Base-by-base conservation (phyloP, 2,888 invertebrate genomes). In the Thereva unica region DNA sequence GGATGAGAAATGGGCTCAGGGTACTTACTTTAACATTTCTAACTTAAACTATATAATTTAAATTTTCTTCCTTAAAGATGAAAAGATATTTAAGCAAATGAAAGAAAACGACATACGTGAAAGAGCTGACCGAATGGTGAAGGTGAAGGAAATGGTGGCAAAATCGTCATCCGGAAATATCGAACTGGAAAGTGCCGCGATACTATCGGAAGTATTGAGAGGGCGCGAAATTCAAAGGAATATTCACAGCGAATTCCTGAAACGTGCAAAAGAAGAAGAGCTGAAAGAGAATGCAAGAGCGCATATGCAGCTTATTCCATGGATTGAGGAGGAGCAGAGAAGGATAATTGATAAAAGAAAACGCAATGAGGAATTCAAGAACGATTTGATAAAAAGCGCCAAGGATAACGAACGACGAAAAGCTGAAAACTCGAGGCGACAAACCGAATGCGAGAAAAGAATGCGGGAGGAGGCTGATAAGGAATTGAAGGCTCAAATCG, bases 181-280 rank as follows among this genome's bases (percentile, higher is more conserved):
- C 0, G 77, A 77, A 42, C 66, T 81, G 1, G 76, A 78, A 23
- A 76, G 76, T 47, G 81, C 81, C n/a, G 75, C 75, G 3, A 70
- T 77, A 5, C 76, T 77, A 49, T 78, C 80, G 66, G 78, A 80
- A 67, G 78, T 80, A 1, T 57, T 81, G 37, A 75, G 76, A 2
- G 75, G 74, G 8, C 73, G 79, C 4, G 76, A 76, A 12, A 75
- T 77, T 0, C 80, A 80, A 67, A 72, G 75, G 1, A 72, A 75
- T 40, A 73, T 80, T 7, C 77, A 75, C 44, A 69, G 70, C 7
- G 75, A 78, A 53, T 75, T 76, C 23, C 75, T 74, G 38, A 72
- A 72, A 42, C 73, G 73, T 4, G 35, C 71, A 5, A 75, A 74
- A 65, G 73, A 79, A 37, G 50, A 68, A 0, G 73, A 76, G 67